Base-by-base conservation (phyloP, 1,140 invertebrate species). In the Drosophila ercepeae region DNA sequence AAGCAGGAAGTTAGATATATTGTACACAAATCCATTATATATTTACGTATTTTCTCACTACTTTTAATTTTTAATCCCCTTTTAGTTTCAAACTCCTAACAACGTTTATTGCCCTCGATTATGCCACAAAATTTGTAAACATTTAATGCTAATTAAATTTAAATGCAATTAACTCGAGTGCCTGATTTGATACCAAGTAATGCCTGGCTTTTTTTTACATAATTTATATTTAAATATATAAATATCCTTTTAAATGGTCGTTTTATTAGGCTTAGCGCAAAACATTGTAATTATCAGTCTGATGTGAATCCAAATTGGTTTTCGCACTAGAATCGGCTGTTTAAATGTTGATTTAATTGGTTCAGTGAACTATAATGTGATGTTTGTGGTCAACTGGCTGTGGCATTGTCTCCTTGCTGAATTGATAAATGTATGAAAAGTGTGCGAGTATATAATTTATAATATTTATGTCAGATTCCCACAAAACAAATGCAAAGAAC, bases 141-240 rank as follows among this genome's bases (percentile, higher is more conserved):
- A 78, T 86, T 81, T 82, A 82, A 74, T 88, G 74, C 77, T 86
- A 88, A 86, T 86, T 86, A 88, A 86, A 88, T 88, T 86, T 82
- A 74, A 88, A 82, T 69, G 77, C 77, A 86, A 86, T 86, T 86
- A 86, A 86, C 49, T 88, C 55, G 60, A 86, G 79, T 86, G 81
- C 81, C 75, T 84, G 81, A 84, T 84, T 86, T 79, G 58, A 68
- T 55, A 44, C 29, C 39, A 39, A 67, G 25, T 51, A 18, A 39
- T 25, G 9, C n/a, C 7, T n/a, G 14, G 21, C 13, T n/a, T 44
- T 72, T 67, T 77, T 64, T 55, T 54, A 36, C 27, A 42, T 29
- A 53, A 67, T 53, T 53, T 23, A 55, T 34, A 51, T 39, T 42
- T 36, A 14, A 25, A 36, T 59, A 25, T 34, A 44, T 48, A 59